Base-by-base conservation (phyloP, 2,113 vertebrate species). In the Microcebus murinus region DNA sequence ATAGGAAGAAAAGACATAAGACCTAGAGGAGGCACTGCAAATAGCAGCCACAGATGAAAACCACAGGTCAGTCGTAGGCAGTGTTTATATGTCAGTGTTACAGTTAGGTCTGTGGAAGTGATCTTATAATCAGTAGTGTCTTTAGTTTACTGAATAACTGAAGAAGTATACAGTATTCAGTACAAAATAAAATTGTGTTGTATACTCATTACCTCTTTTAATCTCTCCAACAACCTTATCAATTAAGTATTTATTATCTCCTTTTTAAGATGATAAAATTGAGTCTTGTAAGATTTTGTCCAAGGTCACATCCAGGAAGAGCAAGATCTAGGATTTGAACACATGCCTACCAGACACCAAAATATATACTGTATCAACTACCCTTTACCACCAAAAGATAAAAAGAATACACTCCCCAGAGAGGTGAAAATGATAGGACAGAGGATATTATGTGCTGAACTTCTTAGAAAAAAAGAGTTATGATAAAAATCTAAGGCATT, bases 201-300 rank as follows among this genome's bases (percentile, higher is more conserved):
- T 42, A 79, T 71, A 71, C 21, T 77, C 39, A 80, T 29, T 50
- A 88, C 63, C 42, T 42, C n/a, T 91, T 93, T 91, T 39, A 85
- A 48, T 52, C 57, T 94, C 15, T 18, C 59, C 36, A 59, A 84
- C 34, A 95, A 57, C 23, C 31, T 25, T 85, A 63, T 59, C n/a
- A 84, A 68, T 79, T 87, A 73, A 79, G 42, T 74, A 48, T 82
- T 76, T 74, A 48, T 82, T 76, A 57, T 36, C 6, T 80, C 27
- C 27, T 70, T 86, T 88, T 73, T 84, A 87, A 88, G 36, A 92
- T 34, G 50, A 77, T n/a, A 88, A 73, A 68, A n/a, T 68, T 87
- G 57, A 87, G 17, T 29, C 65, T 87, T 68, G 48, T 90, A 59
- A 74, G 34, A 86, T 74, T 59, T 81, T 90, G 50, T 87, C n/a